Base-by-base conservation (phyloP, 2,888 invertebrate species). In the Acanthoscelides obtectus region DNA sequence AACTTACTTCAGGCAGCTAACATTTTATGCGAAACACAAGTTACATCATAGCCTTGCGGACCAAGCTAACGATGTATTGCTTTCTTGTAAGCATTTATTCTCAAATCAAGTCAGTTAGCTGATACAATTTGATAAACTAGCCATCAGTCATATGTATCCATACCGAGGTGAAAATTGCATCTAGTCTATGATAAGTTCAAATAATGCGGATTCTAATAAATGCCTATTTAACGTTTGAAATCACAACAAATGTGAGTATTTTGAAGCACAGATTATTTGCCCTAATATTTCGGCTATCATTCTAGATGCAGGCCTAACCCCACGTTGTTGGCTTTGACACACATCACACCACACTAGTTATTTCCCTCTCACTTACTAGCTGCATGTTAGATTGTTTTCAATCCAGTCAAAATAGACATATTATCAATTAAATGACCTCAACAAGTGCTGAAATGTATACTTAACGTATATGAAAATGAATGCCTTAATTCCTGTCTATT, bases 311-410 rank as follows among this genome's bases (percentile, higher is more conserved):
- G 67, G 70, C 69, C 71, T 71, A 75, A 67, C n/a, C 20, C 25
- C 73, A 77, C 72, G 76, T 80, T 80, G 80, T 80, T 79, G 79
- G 79, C 79, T 80, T 80, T 77, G 77, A 80, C 78, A 80, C 74
- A 79, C 77, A 79, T 78, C 77, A 80, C 80, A 79, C 77, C 78
- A 78, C 76, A 75, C 76, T 76, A 76, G 75, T 75, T 75, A 75
- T 75, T 64, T 75, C 75, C 78, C 75, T 77, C 76, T 79, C 77
- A 77, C 76, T 75, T 71, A 80, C 79, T 80, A 79, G 79, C 81
- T 78, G 81, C 81, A 81, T 82, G 81, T 75, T 72, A 75, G 72
- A 76, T 72, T 77, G 72, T 66, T 66, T 45, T 45, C 8, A 17
- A 12, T 45, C 45, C 45, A 12, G 45, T 45, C 45, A 45, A 45